These are phyloP conservation scores for Diachrysia chrysitis DNA, from an alignment of 2,888 invertebrate species.

Conservation along the genomic window DNA sequence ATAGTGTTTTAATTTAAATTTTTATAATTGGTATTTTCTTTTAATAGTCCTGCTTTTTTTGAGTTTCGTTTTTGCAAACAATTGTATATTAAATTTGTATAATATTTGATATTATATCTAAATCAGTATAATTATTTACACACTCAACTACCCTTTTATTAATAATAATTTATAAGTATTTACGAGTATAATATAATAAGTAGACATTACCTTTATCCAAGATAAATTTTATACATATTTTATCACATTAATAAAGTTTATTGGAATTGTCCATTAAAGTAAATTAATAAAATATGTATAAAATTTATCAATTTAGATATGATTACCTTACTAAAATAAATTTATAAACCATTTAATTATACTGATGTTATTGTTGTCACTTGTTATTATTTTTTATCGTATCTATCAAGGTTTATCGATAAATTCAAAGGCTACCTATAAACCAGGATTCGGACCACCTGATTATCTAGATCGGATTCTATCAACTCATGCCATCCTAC, in stretches of 20 bases:
- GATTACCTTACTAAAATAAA: not conserved
- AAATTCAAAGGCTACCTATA: not conserved
- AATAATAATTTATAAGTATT: too few relatives aligned
- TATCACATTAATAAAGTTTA: not conserved
- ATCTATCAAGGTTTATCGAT: not conserved
- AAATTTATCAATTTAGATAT: not conserved
- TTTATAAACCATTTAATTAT: not conserved
- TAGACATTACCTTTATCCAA: not conserved
- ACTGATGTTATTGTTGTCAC: not conserved
- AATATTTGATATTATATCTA: too few relatives aligned
- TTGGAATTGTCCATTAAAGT: not conserved
- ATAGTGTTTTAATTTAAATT: slow-evolving; percentile 3
- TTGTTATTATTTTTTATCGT: not conserved
- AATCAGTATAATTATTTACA: too few relatives aligned
- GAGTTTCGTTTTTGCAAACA: not conserved
- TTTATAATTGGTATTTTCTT: not conserved
- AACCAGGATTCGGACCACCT: not conserved
- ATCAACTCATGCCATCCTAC: not conserved
- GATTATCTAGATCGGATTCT: not conserved
- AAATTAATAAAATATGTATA: not conserved
- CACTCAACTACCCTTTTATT: too few relatives aligned
- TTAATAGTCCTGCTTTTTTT: not conserved
- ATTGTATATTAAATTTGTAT: not conserved
- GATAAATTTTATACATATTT: not conserved
- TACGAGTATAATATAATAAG: too few relatives aligned